A percentile compares a stretch with the other conserved stretches of the same genome.
Conservation (phyloP, 2,888 invertebrate species). For the Noctua comes region DNA sequence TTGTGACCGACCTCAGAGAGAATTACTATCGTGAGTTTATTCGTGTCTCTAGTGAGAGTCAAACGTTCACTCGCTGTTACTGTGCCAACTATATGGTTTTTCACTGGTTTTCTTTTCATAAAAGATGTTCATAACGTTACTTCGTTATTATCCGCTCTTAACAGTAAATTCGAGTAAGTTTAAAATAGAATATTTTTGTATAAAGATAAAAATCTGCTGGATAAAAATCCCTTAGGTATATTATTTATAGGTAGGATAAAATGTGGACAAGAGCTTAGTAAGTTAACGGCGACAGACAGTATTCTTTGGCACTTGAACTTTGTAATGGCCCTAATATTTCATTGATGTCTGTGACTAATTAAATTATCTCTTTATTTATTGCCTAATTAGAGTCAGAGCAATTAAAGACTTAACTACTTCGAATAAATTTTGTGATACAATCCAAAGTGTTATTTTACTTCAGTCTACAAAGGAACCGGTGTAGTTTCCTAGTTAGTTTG, state of each 20-base stretch:
- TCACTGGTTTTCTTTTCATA: conserved; percentile 36
- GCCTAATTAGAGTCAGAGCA: conserved; percentile 20
- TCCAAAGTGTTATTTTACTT: conserved; percentile 6
- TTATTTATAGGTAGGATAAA: conserved; percentile 48
- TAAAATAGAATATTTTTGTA: conserved; percentile 47
- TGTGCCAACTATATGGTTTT: conserved; percentile 29
- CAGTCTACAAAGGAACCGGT: conserved; percentile 10
- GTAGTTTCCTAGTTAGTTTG: conserved; percentile 11
- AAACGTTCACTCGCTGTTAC: conserved; percentile 62
- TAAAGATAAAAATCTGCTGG: conserved; percentile 34
- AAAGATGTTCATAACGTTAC: conserved; percentile 38
- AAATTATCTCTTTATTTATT: conserved; percentile 54
- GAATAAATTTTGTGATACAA: conserved; percentile 26
- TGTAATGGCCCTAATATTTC: conserved; percentile 48
- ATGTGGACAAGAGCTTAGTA: conserved; percentile 36
- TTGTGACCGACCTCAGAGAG: conserved; percentile 50
- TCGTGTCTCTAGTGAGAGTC: conserved; percentile 52
- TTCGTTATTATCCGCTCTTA: conserved; percentile 46
- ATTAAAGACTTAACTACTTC: conserved; percentile 30
- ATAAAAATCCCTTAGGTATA: conserved; percentile 20
- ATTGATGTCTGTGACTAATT: conserved; percentile 42
- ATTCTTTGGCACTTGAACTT: conserved; percentile 26
- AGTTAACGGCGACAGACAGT: conserved; percentile 13
- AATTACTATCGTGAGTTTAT: conserved; percentile 58
- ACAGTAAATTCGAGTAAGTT: conserved; percentile 26